A percentile compares a stretch with the other conserved stretches of the same genome.
These are phyloP conservation scores for Lapara coniferarum DNA, from an alignment of 2,888 invertebrate species.

Conservation along the genomic window DNA sequence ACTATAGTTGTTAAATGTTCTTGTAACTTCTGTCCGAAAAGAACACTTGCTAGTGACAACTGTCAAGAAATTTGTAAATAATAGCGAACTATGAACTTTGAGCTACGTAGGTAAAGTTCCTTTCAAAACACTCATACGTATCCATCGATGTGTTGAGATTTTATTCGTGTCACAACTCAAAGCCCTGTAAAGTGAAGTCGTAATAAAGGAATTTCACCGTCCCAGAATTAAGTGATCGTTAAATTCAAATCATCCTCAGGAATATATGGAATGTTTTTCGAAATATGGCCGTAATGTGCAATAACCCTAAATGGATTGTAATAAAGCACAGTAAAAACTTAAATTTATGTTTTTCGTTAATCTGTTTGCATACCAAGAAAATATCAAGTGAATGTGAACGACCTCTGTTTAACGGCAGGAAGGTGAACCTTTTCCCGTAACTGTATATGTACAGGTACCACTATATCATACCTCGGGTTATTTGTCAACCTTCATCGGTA, in stretches of 20 bases:
- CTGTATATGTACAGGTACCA: not conserved
- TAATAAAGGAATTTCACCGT: not conserved
- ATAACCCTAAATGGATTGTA: constrained; percentile 5
- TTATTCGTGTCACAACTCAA: too few species aligned
- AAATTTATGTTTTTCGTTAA: constrained; percentile 6
- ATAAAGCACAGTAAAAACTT: constrained; percentile 13
- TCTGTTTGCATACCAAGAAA: constrained; percentile 4
- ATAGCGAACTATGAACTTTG: too few species aligned
- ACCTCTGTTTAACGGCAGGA: constrained; percentile 17
- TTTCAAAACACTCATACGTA: too few species aligned
- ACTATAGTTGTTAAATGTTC: too few species aligned
- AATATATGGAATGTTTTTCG: not conserved
- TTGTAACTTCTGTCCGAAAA: too few species aligned
- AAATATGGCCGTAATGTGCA: not conserved
- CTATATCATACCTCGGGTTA: constrained; percentile 4
- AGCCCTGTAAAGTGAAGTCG: not conserved
- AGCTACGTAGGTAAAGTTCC: too few species aligned
- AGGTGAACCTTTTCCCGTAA: constrained; percentile 15
- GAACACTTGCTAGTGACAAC: too few species aligned
- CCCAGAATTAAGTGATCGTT: not conserved
- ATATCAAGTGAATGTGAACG: not conserved
- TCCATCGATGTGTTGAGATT: too few species aligned
- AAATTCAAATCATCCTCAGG: not conserved
- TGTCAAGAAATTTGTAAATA: too few species aligned
- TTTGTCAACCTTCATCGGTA: not conserved